Percentiles rank a stretch among this genome's conserved stretches.
phyloP scores from a whole-genome alignment of 2,888 invertebrate genomes.

The Barypeithes pellucidus region DNA sequence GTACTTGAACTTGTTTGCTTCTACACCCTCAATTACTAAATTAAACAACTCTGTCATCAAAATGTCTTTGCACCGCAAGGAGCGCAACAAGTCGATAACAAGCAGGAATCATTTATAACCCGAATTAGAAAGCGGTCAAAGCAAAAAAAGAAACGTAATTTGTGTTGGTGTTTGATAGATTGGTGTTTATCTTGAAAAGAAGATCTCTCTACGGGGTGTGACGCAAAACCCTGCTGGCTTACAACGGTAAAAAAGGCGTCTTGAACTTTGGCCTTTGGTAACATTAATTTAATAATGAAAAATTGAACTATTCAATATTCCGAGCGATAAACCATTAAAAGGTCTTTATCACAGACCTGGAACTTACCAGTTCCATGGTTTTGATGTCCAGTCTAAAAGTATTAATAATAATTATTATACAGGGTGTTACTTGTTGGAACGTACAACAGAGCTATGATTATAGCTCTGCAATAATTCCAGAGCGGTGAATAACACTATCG shows the following conservation, averaged over 20 bases:
- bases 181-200: constrained; percentile 46
- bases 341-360: neutral
- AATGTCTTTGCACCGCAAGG: constrained; percentile 1
- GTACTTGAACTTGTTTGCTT: no score
- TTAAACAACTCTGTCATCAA: neutral
- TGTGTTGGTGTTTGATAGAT: constrained; percentile 44
- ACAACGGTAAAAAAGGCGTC: constrained; percentile 41
- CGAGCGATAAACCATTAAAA: neutral
- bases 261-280: constrained; percentile 41
- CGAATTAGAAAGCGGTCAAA: constrained; percentile 37
- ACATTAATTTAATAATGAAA: constrained; percentile 43
- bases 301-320: neutral
- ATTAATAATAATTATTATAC: no score
- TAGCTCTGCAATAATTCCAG: no score
- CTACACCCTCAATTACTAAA: neutral
- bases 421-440: no score
- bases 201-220: constrained; percentile 49
- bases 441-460: no score
- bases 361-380: no score
- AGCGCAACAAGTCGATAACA: constrained; percentile 7
- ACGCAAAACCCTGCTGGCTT: constrained; percentile 46
- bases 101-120: constrained; percentile 18
- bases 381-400: no score
- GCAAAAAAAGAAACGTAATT: constrained; percentile 36
- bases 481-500: no score